These are phyloP conservation scores for Candoia aspera DNA, from an alignment of 2,113 vertebrate genomes.

Conservation along the genomic window DNA sequence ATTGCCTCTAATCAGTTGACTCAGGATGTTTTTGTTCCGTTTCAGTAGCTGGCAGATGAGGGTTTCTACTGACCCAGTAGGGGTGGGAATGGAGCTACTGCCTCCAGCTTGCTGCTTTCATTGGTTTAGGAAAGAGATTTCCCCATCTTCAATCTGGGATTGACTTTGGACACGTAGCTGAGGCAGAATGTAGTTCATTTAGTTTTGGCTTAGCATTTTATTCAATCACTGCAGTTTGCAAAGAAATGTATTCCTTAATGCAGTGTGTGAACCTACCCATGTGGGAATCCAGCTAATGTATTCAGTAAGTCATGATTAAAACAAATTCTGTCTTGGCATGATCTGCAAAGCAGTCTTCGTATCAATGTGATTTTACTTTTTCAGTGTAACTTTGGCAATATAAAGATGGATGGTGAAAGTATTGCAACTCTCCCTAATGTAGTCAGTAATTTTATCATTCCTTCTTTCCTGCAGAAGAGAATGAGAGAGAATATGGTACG, in stretches of 20 bases:
- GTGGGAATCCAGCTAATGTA: not conserved
- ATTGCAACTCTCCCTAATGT: not conserved
- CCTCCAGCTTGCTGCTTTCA: not conserved
- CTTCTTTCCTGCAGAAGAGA: not conserved
- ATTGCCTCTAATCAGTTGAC: not conserved
- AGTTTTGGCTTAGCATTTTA: not conserved
- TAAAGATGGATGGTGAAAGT: not conserved
- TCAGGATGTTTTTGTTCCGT: not conserved
- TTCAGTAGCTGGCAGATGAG: not conserved
- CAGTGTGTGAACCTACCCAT: not conserved
- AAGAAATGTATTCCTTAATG: not conserved
- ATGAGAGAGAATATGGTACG: not conserved
- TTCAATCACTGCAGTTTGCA: not conserved
- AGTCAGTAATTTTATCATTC: not conserved
- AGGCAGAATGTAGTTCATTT: not conserved
- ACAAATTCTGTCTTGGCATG: not conserved
- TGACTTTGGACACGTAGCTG: not conserved
- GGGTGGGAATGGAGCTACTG: not conserved
- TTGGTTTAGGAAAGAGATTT: not conserved
- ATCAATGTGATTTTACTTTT: not conserved
- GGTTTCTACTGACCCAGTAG: not conserved
- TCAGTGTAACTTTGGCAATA: not conserved
- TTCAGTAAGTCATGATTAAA: not conserved
- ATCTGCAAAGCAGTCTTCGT: not conserved
- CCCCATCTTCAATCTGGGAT: not conserved